Percentiles rank a stretch among this genome's conserved stretches.
Conservation (phyloP, 2,888 invertebrate genomes). For the Bellardia bayeri region DNA sequence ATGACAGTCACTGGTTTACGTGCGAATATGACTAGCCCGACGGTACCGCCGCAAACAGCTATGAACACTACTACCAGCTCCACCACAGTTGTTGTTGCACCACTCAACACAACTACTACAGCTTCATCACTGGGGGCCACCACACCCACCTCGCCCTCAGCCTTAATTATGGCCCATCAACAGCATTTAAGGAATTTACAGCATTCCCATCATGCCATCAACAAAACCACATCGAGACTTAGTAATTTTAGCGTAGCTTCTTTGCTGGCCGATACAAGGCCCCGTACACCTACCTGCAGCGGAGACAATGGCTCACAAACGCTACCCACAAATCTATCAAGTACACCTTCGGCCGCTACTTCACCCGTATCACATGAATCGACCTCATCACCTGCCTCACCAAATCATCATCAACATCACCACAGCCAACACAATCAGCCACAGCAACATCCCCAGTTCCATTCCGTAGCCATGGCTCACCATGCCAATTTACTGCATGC, state of each 20-base stretch:
- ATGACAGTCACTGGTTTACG: constrained; percentile 88
- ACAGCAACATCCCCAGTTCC: constrained; percentile 73
- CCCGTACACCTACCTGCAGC: constrained; percentile 84
- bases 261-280: constrained; percentile 91
- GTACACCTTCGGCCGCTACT: constrained; percentile 80
- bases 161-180: constrained; percentile 80
- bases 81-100: constrained; percentile 72
- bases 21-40: constrained; percentile 87
- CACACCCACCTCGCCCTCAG: constrained; percentile 80
- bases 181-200: constrained; percentile 78
- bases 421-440: constrained; percentile 56
- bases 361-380: constrained; percentile 80
- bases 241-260: constrained; percentile 95
- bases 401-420: constrained; percentile 70
- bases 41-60: constrained; percentile 84
- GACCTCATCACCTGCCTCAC: constrained; percentile 79
- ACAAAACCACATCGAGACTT: constrained; percentile 87
- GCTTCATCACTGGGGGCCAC: constrained; percentile 57
- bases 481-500: constrained; percentile 81
- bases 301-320: constrained; percentile 71
- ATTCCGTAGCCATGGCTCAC: constrained; percentile 80
- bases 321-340: constrained; percentile 82
- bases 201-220: constrained; percentile 79
- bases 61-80: constrained; percentile 77
- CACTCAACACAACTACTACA: constrained; percentile 68